phyloP scores from a whole-genome alignment of 2,113 vertebrate species.

The Psettodes erumei region DNA sequence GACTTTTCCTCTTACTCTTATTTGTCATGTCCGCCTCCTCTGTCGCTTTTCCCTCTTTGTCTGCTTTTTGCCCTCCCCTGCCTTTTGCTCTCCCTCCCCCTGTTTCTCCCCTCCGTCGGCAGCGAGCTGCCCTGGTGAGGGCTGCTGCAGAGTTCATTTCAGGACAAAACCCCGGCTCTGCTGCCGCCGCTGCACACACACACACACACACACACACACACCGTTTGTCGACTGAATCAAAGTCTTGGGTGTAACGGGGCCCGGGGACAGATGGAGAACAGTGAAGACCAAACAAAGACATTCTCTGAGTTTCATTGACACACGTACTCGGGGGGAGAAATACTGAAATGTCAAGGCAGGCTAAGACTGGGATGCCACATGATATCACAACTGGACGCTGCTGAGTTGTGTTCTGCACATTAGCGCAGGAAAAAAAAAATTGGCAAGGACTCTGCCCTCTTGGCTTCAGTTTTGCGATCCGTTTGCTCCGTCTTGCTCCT shows the following conservation, averaged over 20 bases:
- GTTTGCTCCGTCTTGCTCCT: conserved; percentile 32
- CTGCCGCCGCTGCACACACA: conserved; percentile 14
- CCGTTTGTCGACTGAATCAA: conserved; percentile 49
- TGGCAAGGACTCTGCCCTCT: conserved; percentile 36
- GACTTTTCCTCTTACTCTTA: conserved; percentile 5
- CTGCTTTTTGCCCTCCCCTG: conserved; percentile 24
- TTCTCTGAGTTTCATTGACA: conserved; percentile 34
- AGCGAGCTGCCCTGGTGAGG: conserved; percentile 47
- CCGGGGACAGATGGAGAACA: conserved; percentile 72
- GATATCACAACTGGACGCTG: conserved; percentile 29
- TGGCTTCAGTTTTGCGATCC: conserved; percentile 42
- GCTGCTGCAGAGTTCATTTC: conserved; percentile 75
- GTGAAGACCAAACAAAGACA: conserved; percentile 54
- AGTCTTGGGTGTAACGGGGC: conserved; percentile 63
- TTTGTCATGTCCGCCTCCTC: conserved; percentile 38
- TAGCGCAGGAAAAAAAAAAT: conserved; percentile 10
- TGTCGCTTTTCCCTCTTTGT: conserved; percentile 19
- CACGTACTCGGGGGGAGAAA: conserved; percentile 4
- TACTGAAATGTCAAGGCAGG: conserved; percentile 15
- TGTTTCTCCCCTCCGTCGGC: conserved; percentile 52
- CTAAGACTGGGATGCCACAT: conserved; percentile 26
- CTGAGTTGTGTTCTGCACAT: conserved; percentile 28
- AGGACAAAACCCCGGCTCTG: conserved; percentile 64
- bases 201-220: conserved; percentile 42
- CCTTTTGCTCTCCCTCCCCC: conserved; percentile 17